phyloP scores from a whole-genome alignment of 2,888 invertebrate genomes.

The Epinotia nisella region DNA sequence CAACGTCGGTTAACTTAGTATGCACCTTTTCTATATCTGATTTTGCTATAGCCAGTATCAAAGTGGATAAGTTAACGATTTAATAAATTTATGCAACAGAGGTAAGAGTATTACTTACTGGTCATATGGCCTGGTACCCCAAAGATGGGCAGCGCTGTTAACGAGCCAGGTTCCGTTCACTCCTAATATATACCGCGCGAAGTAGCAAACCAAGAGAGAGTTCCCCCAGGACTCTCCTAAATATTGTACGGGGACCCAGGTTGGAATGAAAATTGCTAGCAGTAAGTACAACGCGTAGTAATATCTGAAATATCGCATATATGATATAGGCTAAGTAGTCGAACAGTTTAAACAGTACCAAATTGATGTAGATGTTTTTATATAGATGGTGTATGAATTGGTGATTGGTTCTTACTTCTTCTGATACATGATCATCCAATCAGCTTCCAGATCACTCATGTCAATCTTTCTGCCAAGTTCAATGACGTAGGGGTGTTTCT shows the following conservation, averaged over 20 bases:
- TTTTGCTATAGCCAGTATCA: neutral
- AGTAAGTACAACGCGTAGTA: slow-evolving; percentile 86
- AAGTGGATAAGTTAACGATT: neutral
- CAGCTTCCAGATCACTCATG: slow-evolving; percentile 87
- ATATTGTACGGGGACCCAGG: slow-evolving; percentile 86
- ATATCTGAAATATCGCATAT: slow-evolving; percentile 86
- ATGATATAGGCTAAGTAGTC: neutral
- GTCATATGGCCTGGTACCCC: slow-evolving; percentile 91
- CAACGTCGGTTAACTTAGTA: neutral
- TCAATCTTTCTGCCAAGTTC: slow-evolving; percentile 86
- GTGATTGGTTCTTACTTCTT: slow-evolving; percentile 84
- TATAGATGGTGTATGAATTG: no score
- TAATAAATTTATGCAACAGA: neutral
- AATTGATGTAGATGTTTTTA: no score
- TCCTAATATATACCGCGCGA: slow-evolving; percentile 85
- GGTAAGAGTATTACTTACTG: slow-evolving; percentile 72
- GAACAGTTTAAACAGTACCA: no score
- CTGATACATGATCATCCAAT: slow-evolving; percentile 89
- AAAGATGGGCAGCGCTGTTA: slow-evolving; percentile 92
- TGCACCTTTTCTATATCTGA: neutral
- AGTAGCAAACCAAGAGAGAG: slow-evolving; percentile 86
- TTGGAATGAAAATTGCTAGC: slow-evolving; percentile 86
- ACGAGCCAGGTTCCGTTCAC: slow-evolving; percentile 93
- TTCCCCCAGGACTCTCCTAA: slow-evolving; percentile 88
- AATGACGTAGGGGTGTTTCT: slow-evolving; percentile 88